Evolutionary conservation across 2,113 vertebrate species (phyloP), one percentile per base, ranked within the genome.

Genomic region (Cryptoleucopteryx plumbea): DNA sequence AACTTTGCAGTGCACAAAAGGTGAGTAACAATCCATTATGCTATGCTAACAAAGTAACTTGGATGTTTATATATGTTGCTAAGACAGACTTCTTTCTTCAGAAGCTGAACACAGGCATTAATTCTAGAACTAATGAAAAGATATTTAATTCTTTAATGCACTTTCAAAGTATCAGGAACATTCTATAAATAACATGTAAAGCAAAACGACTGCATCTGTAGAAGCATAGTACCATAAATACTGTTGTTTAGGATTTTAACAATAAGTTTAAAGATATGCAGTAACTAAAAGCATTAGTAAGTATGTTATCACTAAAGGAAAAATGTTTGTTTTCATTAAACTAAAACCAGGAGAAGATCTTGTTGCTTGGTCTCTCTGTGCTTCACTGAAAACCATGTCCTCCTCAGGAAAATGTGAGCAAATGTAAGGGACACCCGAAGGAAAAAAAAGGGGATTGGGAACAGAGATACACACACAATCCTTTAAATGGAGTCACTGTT

Each of bases 21-120:
- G 98, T 98, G 91, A 98, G 98, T 85, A 85, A 55, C 16, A 16
- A 83, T 68, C 77, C 56, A 50, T 90, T 94, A 70, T n/a, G 32
- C 43, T 48, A 6, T 15, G 11, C 48, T 55, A 79, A 65, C 11
- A 65, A 90, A 85, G 32, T 91, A 79, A 89, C 36, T 62, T 72
- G 43, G 42, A 73, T 77, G 8, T 34, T 87, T 34, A 82, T 5
- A 8, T 6, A 17, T 3, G 21, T n/a, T 66, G 36, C n/a, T 87
- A 84, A 40, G 21, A 73, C 3, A 50, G 52, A 71, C 10, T 88
- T 91, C 34, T 63, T 78, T 56, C 67, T 53, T 82, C 59, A 81
- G 61, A 88, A 90, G 56, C 5, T 56, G 3, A 94, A 79, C 5
- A 16, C 0, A 3, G 21, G 20, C 14, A 32, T 38, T 75, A 56